Conservation (phyloP, 2,888 invertebrate genomes). For the Nemurella pictetii region DNA sequence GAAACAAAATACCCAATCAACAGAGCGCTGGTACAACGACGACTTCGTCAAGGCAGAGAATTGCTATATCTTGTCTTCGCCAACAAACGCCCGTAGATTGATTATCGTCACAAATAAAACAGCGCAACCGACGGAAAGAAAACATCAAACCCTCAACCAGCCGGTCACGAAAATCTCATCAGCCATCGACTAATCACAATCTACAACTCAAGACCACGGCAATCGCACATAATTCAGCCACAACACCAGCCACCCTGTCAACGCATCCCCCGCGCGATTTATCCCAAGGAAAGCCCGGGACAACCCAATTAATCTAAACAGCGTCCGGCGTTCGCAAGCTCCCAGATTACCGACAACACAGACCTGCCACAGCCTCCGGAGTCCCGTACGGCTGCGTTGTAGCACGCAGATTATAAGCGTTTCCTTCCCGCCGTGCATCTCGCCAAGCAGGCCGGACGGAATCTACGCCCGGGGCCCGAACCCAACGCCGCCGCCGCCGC, state of each 20-base stretch:
- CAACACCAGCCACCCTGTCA: background rate
- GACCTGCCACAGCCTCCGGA: too few species aligned
- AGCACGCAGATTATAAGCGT: background rate
- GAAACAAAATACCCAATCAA: too few species aligned
- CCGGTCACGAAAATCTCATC: background rate
- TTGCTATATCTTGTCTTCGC: too few species aligned
- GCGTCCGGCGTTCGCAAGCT: background rate
- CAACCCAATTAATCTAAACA: background rate
- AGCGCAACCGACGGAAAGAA: too few species aligned
- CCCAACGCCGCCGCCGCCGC: background rate
- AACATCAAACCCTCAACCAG: too few species aligned
- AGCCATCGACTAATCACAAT: background rate
- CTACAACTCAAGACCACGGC: background rate
- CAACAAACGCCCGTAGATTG: too few species aligned
- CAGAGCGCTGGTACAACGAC: too few species aligned
- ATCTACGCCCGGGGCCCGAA: background rate
- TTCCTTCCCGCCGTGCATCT: background rate
- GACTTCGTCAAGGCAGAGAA: too few species aligned
- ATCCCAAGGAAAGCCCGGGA: background rate
- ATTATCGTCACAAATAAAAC: too few species aligned
- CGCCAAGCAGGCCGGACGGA: background rate
- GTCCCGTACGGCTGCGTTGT: too few species aligned
- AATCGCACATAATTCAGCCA: background rate
- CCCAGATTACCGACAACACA: background rate
- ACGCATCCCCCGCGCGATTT: background rate